phyloP scores from a whole-genome alignment of 2,797 vertebrate genomes.

The Clamator glandarius region DNA sequence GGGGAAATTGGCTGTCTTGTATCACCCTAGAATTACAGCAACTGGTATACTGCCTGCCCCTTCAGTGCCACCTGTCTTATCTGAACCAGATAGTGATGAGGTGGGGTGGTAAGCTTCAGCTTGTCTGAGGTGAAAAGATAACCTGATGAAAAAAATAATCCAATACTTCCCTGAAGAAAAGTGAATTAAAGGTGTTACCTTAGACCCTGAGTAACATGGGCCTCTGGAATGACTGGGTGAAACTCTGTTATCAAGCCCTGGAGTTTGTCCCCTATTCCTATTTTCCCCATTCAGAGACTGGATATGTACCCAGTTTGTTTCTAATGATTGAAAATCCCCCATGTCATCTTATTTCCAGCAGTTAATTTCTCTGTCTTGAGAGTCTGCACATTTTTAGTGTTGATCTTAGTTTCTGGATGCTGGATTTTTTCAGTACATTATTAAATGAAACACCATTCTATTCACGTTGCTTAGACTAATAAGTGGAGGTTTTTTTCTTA shows the following conservation, averaged over 20 bases:
- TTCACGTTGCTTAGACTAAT: background rate
- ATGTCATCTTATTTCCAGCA: background rate
- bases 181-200: background rate
- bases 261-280: background rate
- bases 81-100: rapidly evolving
- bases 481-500: background rate
- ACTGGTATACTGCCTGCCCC: background rate
- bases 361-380: background rate
- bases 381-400: background rate
- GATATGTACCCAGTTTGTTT: background rate
- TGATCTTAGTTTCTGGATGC: background rate
- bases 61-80: background rate
- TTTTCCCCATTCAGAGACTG: background rate
- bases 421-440: background rate
- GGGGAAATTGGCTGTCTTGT: background rate
- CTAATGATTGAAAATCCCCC: background rate
- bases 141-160: background rate
- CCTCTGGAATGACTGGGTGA: background rate
- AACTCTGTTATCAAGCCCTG: rapidly evolving
- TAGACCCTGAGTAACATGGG: background rate
- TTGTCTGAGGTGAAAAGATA: background rate
- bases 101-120: background rate
- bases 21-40: background rate
- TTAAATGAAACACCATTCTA: background rate
- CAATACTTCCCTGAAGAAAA: background rate